phyloP scores from a whole-genome alignment of 2,797 vertebrate genomes.

The Prionace glauca region DNA sequence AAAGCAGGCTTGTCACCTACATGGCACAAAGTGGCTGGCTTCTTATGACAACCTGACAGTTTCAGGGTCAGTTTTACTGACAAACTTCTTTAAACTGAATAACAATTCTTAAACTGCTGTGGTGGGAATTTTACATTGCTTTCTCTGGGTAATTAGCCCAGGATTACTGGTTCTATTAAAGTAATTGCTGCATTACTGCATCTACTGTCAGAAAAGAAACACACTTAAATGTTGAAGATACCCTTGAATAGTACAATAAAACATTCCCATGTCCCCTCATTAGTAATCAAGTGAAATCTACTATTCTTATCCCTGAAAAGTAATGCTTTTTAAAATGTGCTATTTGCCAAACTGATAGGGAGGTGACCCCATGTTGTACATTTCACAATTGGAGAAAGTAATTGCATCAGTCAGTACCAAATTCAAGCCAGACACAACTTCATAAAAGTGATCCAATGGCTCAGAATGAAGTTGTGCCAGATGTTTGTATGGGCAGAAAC shows the following conservation, averaged over 20 bases:
- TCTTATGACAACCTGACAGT: background rate
- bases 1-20: background rate
- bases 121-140: background rate
- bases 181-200: background rate
- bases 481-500: background rate
- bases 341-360: background rate
- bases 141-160: background rate
- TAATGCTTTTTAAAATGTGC: background rate
- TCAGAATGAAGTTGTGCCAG: background rate
- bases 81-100: background rate
- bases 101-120: background rate
- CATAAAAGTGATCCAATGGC: background rate
- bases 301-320: background rate
- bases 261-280: background rate
- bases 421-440: background rate
- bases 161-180: background rate
- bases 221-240: background rate
- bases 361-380: background rate
- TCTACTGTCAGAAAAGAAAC: background rate
- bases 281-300: background rate
- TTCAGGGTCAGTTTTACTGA: background rate
- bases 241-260: background rate
- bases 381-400: background rate
- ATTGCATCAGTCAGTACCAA: background rate
- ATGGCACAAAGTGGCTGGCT: background rate